Evolutionary conservation across 2,797 vertebrate genomes (phyloP).

Genomic region (Nothura maculosa): DNA sequence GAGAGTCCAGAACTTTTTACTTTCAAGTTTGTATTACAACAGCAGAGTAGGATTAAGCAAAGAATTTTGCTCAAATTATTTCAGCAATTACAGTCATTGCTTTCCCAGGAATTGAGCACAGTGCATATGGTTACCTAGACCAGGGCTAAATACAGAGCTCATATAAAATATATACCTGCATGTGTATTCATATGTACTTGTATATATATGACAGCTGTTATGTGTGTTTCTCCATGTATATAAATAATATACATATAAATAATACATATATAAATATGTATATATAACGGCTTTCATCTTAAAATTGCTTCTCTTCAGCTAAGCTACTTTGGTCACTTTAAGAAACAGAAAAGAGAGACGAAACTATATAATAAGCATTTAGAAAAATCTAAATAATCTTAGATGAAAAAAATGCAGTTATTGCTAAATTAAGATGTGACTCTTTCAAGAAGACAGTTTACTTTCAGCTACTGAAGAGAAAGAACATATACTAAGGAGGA

Average conservation of each 20-base stretch:
- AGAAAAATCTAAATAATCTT: not conserved
- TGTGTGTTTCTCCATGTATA: too few species aligned
- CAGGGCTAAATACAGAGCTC: not conserved
- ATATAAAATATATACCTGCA: accelerated
- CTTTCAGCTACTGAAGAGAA: not conserved
- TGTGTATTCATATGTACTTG: too few species aligned
- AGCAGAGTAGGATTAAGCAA: not conserved
- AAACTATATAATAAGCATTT: not conserved
- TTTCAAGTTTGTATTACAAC: not conserved
- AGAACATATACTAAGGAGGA: too few species aligned
- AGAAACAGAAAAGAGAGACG: not conserved
- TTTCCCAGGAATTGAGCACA: not conserved
- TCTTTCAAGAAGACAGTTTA: accelerated
- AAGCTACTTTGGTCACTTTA: not conserved
- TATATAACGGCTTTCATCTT: not conserved
- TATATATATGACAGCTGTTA: too few species aligned
- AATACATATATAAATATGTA: not conserved
- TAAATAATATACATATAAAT: too few species aligned
- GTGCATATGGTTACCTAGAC: not conserved
- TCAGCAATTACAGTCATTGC: not conserved
- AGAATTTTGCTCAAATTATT: not conserved
- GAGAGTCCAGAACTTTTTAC: not conserved
- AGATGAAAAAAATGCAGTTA: not conserved
- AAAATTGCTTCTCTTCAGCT: not conserved
- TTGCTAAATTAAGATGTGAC: not conserved